These are phyloP conservation scores for Philopotamus ludificatus DNA, from an alignment of 1,140 invertebrate genomes.

Conservation along the genomic window DNA sequence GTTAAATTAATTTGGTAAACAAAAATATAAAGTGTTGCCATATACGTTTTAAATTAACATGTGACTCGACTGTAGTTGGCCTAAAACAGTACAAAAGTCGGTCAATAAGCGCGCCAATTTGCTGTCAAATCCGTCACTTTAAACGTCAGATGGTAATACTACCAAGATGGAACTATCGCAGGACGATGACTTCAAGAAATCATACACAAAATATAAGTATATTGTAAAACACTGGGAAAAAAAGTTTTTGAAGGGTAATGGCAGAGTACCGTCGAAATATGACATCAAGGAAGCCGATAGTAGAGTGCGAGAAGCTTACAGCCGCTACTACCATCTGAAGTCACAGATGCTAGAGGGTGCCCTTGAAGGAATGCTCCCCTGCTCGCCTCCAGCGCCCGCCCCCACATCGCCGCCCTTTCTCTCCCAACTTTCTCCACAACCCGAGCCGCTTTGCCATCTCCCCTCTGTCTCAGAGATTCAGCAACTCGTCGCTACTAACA, in stretches of 20 bases:
- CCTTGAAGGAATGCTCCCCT: constrained; percentile 47
- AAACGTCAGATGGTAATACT: not conserved
- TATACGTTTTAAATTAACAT: too few species aligned
- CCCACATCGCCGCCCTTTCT: constrained; percentile 28
- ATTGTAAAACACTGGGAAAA: constrained; percentile 78
- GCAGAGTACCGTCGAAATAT: constrained; percentile 72
- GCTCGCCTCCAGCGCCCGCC: constrained; percentile 38
- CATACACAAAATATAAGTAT: constrained; percentile 64
- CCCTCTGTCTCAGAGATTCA: not conserved
- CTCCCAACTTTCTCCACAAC: not conserved
- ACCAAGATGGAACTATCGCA: constrained; percentile 17
- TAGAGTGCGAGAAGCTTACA: constrained; percentile 73
- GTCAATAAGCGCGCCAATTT: not conserved
- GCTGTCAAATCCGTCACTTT: not conserved
- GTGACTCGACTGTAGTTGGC: too few species aligned
- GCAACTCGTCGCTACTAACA: not conserved
- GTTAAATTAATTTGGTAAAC: too few species aligned
- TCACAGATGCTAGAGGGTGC: constrained; percentile 69
- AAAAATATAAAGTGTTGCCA: too few species aligned
- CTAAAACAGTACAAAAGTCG: too few species aligned
- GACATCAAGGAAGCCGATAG: constrained; percentile 74
- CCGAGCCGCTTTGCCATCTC: constrained; percentile 12
- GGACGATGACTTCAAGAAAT: constrained; percentile 8
- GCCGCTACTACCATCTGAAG: constrained; percentile 78
- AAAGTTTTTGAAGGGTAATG: constrained; percentile 67